A percentile compares a stretch with the other conserved stretches of the same genome.
Conservation (phyloP, 35 echinoderm and acorn worm genomes). For the Strongylocentrotus purpuratus region DNA sequence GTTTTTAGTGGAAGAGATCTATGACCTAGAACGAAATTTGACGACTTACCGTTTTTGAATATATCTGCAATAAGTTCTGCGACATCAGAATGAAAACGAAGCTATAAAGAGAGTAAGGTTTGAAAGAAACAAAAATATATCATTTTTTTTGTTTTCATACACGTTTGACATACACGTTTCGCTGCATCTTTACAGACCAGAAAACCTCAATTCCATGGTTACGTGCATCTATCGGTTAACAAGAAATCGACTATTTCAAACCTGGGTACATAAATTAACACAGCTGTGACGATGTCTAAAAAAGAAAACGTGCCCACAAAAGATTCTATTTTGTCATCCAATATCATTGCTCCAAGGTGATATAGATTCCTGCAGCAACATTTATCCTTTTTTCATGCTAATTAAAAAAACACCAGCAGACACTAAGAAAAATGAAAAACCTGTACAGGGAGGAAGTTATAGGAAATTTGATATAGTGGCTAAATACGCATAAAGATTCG, state of each 20-base stretch:
- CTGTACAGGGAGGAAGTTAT: background rate
- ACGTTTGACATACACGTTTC: too few species aligned
- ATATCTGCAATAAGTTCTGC: slow-evolving; percentile 11
- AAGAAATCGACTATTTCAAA: too few species aligned
- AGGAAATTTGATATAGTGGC: background rate
- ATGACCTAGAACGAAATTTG: too few species aligned
- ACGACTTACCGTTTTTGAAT: background rate
- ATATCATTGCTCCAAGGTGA: background rate
- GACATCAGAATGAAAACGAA: background rate
- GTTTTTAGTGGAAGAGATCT: too few species aligned
- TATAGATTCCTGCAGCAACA: background rate
- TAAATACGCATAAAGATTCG: background rate
- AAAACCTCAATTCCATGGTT: too few species aligned
- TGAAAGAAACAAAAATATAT: background rate
- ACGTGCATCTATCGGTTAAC: too few species aligned
- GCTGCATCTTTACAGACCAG: too few species aligned
- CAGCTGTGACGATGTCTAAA: too few species aligned
- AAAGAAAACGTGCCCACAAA: too few species aligned
- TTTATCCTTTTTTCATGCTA: background rate
- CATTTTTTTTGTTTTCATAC: too few species aligned
- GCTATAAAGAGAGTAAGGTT: background rate
- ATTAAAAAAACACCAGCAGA: background rate
- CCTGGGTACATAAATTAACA: too few species aligned
- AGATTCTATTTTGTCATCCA: too few species aligned
- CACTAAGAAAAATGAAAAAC: background rate